phyloP scores from a whole-genome alignment of 2,797 vertebrate species.

The Enteromius mattozi region DNA sequence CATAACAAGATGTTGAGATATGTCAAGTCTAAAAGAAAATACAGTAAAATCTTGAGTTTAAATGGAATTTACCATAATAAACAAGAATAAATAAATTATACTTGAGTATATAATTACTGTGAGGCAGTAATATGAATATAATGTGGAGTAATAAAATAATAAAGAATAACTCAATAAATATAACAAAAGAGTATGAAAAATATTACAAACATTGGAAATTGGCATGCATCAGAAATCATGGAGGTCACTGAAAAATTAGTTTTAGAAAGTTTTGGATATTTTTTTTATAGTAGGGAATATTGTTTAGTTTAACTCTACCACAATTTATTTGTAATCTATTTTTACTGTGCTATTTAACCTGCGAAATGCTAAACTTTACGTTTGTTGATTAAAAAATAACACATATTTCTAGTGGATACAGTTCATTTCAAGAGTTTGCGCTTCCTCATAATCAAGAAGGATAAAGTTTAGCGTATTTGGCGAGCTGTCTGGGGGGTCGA shows the following conservation, averaged over 20 bases:
- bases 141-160: background rate
- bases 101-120: background rate
- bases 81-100: background rate
- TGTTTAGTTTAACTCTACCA: background rate
- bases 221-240: background rate
- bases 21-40: background rate
- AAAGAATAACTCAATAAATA: background rate
- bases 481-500: too few relatives aligned
- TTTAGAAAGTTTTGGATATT: background rate
- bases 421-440: too few relatives aligned
- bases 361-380: background rate
- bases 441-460: too few relatives aligned
- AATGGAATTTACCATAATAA: background rate
- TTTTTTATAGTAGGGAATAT: background rate
- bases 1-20: background rate
- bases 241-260: background rate
- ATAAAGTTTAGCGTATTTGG: too few relatives aligned
- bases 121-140: background rate
- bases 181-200: background rate
- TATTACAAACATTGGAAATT: background rate
- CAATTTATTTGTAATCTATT: background rate
- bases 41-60: background rate
- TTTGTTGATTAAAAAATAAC: background rate
- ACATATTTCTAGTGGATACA: background rate
- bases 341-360: background rate